A percentile compares a stretch with the other conserved stretches of the same genome.
Conservation (phyloP, 2,113 vertebrate genomes). For the Casuarius casuarius region DNA sequence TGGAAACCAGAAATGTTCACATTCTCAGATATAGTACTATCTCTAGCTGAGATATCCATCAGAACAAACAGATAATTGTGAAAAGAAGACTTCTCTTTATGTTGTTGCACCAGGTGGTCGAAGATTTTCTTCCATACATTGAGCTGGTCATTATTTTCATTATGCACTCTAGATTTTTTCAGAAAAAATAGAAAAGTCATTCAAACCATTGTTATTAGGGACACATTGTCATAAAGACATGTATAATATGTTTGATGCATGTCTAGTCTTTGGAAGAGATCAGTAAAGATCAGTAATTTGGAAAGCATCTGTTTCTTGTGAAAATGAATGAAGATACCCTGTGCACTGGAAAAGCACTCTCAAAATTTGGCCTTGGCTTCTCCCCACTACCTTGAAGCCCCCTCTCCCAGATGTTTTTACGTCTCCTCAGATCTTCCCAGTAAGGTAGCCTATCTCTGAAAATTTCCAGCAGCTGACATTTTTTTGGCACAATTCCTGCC, state of each 20-base stretch:
- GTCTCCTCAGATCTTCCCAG: background rate
- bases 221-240: background rate
- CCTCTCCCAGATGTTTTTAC: background rate
- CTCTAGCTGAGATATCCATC: background rate
- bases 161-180: background rate
- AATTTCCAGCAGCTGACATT: background rate
- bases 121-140: background rate
- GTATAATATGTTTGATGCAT: background rate
- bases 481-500: background rate
- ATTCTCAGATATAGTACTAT: background rate
- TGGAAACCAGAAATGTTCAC: background rate
- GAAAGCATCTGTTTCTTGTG: background rate
- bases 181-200: background rate
- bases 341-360: background rate
- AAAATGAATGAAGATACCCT: background rate
- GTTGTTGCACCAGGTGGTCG: background rate
- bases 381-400: background rate
- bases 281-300: background rate
- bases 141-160: background rate
- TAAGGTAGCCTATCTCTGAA: background rate
- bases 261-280: background rate
- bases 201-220: background rate
- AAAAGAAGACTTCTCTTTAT: background rate
- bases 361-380: background rate
- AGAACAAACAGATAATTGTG: background rate